These are phyloP conservation scores for Neodiprion virginianus DNA, from an alignment of 1,140 invertebrate genomes.

Conservation along the genomic window DNA sequence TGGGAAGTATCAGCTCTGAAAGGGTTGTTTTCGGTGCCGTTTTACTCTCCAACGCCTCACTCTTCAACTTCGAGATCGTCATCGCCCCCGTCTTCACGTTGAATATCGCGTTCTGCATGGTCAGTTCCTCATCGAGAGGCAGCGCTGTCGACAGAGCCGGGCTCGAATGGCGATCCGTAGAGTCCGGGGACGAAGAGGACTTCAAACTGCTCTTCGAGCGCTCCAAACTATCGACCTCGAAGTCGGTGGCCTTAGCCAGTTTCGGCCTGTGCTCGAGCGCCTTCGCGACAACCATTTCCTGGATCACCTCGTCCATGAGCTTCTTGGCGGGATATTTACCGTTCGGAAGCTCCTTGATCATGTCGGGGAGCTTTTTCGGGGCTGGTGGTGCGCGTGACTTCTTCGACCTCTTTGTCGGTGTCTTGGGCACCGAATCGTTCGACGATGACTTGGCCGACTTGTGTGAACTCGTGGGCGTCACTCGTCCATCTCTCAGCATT, in stretches of 20 bases:
- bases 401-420: constrained; percentile 21
- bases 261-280: constrained; percentile 46
- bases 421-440: background rate
- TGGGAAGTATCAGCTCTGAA: constrained; percentile 61
- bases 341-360: constrained; percentile 53
- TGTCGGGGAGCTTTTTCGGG: constrained; percentile 45
- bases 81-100: constrained; percentile 66
- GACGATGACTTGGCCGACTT: background rate
- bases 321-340: constrained; percentile 49
- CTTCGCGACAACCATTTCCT: constrained; percentile 60
- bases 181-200: constrained; percentile 69
- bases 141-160: constrained; percentile 72
- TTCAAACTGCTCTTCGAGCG: constrained; percentile 61
- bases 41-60: constrained; percentile 57
- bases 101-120: constrained; percentile 74
- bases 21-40: constrained; percentile 51
- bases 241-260: constrained; percentile 54
- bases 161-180: constrained; percentile 65
- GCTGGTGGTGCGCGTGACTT: constrained; percentile 23
- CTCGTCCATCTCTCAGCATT: background rate
- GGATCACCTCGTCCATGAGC: constrained; percentile 63
- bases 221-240: constrained; percentile 83
- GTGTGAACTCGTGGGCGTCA: background rate
- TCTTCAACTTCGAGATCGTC: constrained; percentile 61
- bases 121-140: constrained; percentile 79